Percentiles rank a stretch among this genome's conserved stretches.
phyloP scores from a whole-genome alignment of 2,797 vertebrate species.

The Chelon labrosus region DNA sequence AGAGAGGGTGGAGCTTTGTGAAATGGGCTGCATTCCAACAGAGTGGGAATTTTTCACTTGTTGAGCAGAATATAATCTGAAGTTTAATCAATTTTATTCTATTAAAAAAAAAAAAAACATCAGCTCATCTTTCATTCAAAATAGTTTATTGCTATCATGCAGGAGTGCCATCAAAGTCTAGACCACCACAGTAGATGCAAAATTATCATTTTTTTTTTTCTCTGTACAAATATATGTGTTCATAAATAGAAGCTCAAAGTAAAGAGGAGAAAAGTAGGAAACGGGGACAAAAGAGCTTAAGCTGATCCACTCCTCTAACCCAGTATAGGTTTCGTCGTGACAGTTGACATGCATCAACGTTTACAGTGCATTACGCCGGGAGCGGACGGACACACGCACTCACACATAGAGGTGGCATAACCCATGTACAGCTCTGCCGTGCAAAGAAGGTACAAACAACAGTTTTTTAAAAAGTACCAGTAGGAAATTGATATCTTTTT shows the following conservation, averaged over 20 bases:
- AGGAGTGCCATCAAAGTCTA: conserved; percentile 86
- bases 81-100: too few relatives aligned
- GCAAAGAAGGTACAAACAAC: conserved; percentile 84
- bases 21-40: neutral
- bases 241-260: conserved; percentile 83
- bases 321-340: conserved; percentile 76
- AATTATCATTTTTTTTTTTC: conserved; percentile 69
- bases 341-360: conserved; percentile 86
- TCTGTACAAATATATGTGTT: conserved; percentile 84
- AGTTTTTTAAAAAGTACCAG: conserved; percentile 74
- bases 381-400: conserved; percentile 60
- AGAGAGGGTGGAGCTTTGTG: conserved; percentile 24
- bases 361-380: conserved; percentile 78
- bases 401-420: conserved; percentile 59
- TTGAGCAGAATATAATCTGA: neutral
- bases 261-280: conserved; percentile 57
- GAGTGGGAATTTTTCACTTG: neutral
- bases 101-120: neutral
- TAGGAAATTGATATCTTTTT: conserved; percentile 59
- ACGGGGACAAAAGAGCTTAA: conserved; percentile 47
- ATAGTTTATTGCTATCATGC: conserved; percentile 91
- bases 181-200: conserved; percentile 88
- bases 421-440: conserved; percentile 79
- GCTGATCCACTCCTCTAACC: conserved; percentile 64
- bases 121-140: conserved; percentile 82